Evolutionary conservation across 2,888 invertebrate species (phyloP), one percentile per base, ranked within the genome.

Genomic region (Drosophila cognata): DNA sequence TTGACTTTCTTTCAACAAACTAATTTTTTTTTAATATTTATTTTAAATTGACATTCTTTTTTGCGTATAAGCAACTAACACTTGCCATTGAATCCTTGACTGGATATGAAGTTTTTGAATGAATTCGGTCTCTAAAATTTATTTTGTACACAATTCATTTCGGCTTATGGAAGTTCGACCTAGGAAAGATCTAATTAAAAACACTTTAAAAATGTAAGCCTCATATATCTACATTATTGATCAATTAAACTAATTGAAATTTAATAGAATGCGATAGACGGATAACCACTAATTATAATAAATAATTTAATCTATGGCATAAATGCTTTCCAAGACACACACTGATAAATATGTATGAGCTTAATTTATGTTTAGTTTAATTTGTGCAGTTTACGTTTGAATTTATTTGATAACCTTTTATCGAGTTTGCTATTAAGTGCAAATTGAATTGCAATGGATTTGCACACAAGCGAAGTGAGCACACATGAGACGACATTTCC

Each of bases 391-490:
- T 18, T 56, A 7, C 13, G 28, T 56, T 28, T 56, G 8, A 29
- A n/a, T 38, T 56, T 8, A 38, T 38, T 56, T 5, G 29, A 38
- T 38, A 8, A 28, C 2, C 3, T 29, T 38, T 28, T 36, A 55
- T 55, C 11, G n/a, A 35, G 13, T 35, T 29, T 50, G 59, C 16
- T 29, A 36, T 35, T 25, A 8, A 16, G 25, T 53, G 25, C 28
- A 36, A n/a, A 52, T 28, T 52, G 65, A 62, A 74, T 77, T 70
- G 69, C 61, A 61, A 61, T 66, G 63, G 55, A 67, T 18, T 62
- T 63, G 35, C 10, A 2, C 61, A 46, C 60, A 67, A 51, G 21
- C 38, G 18, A 51, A 11, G 55, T 8, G n/a, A 16, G 25, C 28
- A 21, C 25, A 46, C 11, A 50, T 29, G 18, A 6, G 51, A 28